Evolutionary conservation across 2,797 vertebrate genomes (phyloP).

Genomic region (Anniella stebbinsi): DNA sequence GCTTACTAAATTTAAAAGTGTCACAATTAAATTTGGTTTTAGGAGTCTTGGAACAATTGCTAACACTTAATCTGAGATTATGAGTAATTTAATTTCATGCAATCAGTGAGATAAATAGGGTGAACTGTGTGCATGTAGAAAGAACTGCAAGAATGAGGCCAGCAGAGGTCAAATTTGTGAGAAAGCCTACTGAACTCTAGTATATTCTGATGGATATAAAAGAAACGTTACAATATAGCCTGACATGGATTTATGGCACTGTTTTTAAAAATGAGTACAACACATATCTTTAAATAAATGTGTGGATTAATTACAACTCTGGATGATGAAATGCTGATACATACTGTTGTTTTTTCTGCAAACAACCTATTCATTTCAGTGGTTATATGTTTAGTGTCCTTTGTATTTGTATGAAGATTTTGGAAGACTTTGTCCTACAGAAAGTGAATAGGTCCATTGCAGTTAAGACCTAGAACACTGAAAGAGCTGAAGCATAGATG

Average conservation of each 20-base stretch:
- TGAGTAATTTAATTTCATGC: constrained; percentile 53
- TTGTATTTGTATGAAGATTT: too few relatives aligned
- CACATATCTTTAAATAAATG: background rate
- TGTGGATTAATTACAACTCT: background rate
- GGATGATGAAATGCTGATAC: background rate
- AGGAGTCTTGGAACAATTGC: constrained; percentile 27
- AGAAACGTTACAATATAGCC: background rate
- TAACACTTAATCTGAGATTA: constrained; percentile 41
- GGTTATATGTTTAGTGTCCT: too few relatives aligned
- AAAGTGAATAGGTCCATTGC: too few relatives aligned
- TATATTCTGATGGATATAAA: background rate
- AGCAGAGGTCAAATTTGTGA: constrained; percentile 22
- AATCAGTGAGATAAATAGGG: constrained; percentile 50
- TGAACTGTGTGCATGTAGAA: background rate
- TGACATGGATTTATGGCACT: background rate
- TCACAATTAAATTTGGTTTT: constrained; percentile 32
- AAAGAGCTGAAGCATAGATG: too few relatives aligned
- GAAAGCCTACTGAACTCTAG: constrained; percentile 23
- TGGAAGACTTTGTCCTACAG: too few relatives aligned
- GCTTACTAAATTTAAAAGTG: constrained; percentile 47
- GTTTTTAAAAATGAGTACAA: background rate
- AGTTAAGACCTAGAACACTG: too few relatives aligned
- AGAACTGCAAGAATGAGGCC: constrained; percentile 11
- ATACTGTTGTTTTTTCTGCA: background rate
- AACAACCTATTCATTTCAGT: background rate